Evolutionary conservation across 64 coral and sea anemone genomes (phyloP), one percentile per base, ranked within the genome.

Genomic region (Anthopleura sola): DNA sequence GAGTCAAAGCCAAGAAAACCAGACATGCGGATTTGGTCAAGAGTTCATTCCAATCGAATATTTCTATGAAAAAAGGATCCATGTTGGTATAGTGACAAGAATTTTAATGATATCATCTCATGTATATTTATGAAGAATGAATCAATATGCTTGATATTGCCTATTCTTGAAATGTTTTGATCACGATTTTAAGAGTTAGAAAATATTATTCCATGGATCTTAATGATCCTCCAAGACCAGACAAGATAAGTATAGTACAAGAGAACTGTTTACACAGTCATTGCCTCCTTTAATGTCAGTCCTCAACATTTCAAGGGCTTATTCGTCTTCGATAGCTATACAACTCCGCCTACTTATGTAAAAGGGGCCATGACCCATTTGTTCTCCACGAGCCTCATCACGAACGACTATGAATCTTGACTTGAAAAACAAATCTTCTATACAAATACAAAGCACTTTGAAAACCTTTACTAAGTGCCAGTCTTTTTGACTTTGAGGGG

Each of bases 361-460:
- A 71, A 71, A 71, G 66, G 66, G 66, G 66, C 66, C 66, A 71
- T 71, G 66, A 71, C 66, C 66, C 29, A 71, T 15, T 71, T 36
- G 66, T 32, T 71, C 29, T 34, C 23, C 66, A 71, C 66, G 66
- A 34, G 66, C 28, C 29, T 71, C 66, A 34, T 71, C 31, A 71
- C 14, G 29, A 71, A 29, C 26, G 28, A 1, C 66, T 13, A 71
- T 71, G 1, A 34, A 71, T 71, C 14, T 71, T 34, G 28, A 71
- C 34, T 71, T 71, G 3, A 71, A 71, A 71, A 15, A 71, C 29
- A 71, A 71, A 32, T 32, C 31, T 15, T 32, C 29, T 71, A 36
- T 71, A 33, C 66, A 71, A 71, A 71, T 14, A 71, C 9, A 12
- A 71, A 71, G 26, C 29, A 34, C 66, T 71, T 71, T 16, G 10